Evolutionary conservation across 1,140 invertebrate species (phyloP).

Genomic region (Drosophila elegans): DNA sequence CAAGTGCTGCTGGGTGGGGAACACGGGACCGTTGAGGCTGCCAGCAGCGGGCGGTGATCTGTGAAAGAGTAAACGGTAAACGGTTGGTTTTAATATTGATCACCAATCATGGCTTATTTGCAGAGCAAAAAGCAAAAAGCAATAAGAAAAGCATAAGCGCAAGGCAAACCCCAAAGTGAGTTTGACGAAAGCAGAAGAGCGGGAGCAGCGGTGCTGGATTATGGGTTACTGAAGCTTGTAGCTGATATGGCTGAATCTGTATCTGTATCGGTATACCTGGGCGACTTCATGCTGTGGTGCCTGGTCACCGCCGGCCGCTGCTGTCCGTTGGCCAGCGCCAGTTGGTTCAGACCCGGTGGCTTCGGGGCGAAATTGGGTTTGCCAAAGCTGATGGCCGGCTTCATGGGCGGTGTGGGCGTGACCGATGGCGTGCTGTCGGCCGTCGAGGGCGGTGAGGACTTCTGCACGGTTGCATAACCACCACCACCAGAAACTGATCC

Average conservation of each 20-base stretch:
- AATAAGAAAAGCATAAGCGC: constrained; percentile 31
- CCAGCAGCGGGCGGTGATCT: constrained; percentile 79
- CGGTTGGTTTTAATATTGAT: background rate
- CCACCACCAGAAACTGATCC: constrained; percentile 28
- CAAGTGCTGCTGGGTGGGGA: constrained; percentile 79
- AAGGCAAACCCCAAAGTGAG: constrained; percentile 17
- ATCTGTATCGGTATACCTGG: constrained; percentile 74
- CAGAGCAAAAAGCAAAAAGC: constrained; percentile 11
- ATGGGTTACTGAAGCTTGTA: constrained; percentile 13
- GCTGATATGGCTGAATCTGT: constrained; percentile 10
- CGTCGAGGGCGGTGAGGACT: constrained; percentile 27
- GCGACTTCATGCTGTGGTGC: constrained; percentile 85
- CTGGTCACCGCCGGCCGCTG: constrained; percentile 76
- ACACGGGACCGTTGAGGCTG: constrained; percentile 64
- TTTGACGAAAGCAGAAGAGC: constrained; percentile 26
- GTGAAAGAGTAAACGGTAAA: background rate
- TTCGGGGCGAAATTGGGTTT: constrained; percentile 84
- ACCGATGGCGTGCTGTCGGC: constrained; percentile 37
- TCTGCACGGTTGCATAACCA: constrained; percentile 41
- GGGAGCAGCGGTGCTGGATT: constrained; percentile 25
- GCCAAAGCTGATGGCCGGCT: constrained; percentile 76
- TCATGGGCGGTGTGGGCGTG: constrained; percentile 45
- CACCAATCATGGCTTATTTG: background rate
- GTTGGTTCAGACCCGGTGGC: constrained; percentile 79
- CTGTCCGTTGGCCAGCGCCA: constrained; percentile 76